A percentile compares a stretch with the other conserved stretches of the same genome.
Evolutionary conservation across 2,888 invertebrate genomes (phyloP).

Genomic region (Onthophagus sagittarius): DNA sequence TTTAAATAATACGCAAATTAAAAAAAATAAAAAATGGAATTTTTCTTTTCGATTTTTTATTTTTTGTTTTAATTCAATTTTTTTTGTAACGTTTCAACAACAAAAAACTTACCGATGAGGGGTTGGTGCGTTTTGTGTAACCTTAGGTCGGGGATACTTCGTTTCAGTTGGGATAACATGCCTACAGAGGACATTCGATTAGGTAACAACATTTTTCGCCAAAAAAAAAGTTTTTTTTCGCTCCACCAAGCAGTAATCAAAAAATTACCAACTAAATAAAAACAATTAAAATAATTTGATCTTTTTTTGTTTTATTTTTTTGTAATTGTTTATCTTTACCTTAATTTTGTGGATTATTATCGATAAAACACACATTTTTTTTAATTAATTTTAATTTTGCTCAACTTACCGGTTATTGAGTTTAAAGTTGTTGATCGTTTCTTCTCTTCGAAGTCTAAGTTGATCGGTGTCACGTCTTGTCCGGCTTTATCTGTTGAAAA

Average conservation of each 20-base stretch:
- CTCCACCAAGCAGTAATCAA: too few relatives aligned
- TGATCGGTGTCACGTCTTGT: conserved; percentile 81
- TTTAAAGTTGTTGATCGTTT: conserved; percentile 68
- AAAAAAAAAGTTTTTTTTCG: conserved; percentile 18
- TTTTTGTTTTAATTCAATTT: neutral
- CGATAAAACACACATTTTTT: neutral
- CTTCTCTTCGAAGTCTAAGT: conserved; percentile 70
- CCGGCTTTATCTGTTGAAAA: conserved; percentile 85
- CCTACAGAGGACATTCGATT: conserved; percentile 59
- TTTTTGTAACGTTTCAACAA: conserved; percentile 12
- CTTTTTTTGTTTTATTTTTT: too few relatives aligned
- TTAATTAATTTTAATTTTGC: neutral
- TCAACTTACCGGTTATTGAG: conserved; percentile 65
- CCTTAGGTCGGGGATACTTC: conserved; percentile 83
- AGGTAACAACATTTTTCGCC: neutral
- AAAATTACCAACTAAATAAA: too few relatives aligned
- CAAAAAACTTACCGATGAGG: conserved; percentile 62
- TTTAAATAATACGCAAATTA: too few relatives aligned
- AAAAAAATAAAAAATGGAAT: too few relatives aligned
- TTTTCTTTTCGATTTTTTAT: too few relatives aligned
- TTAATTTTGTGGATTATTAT: too few relatives aligned
- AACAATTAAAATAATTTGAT: too few relatives aligned
- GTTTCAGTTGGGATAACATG: conserved; percentile 84
- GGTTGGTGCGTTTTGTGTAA: conserved; percentile 74
- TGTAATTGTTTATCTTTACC: too few relatives aligned